Evolutionary conservation across 2,888 invertebrate genomes (phyloP), one percentile per base, ranked within the genome.

Genomic region (Pristionchus fissidentatus): DNA sequence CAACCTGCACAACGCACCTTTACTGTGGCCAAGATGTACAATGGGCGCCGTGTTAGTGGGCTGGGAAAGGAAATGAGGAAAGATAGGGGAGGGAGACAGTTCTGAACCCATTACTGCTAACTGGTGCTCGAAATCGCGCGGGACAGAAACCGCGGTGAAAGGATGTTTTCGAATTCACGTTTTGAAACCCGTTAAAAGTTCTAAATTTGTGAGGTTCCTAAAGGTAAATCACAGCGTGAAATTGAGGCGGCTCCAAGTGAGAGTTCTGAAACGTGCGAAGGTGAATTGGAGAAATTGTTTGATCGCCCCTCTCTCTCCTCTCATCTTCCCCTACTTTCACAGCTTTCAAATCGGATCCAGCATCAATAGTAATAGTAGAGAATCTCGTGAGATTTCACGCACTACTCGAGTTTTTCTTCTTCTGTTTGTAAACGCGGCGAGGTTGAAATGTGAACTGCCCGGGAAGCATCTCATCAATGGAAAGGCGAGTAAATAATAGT

Each of bases 301-400:
- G 70, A 70, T 70, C 70, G 38, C n/a, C 41, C 41, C 41, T 26
- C 70, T 66, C 60, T 60, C 43, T 26, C 41, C 70, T 66, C 60
- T 60, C 43, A 41, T 26, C n/a, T 66, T 38, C 66, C 26, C 70
- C n/a, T 70, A 70, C 70, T 70, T 22, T n/a, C 38, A 43, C 38
- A 22, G 43, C 52, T n/a, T n/a, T 52, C 52, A 52, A n/a, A 70
- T 70, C 41, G 1, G 62, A 62, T n/a, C n/a, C n/a, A n/a, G n/a
- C n/a, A n/a, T n/a, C n/a, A n/a, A n/a, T 62, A 7, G 35, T 2
- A 41, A 41, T 70, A 41, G 70, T 70, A 41, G 43, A n/a, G n/a
- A n/a, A 70, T 70, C 70, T 70, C 70, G 70, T 70, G 70, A 70
- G 70, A 70, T 70, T 70, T 70, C 70, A 22, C 41, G 22, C 70